These are phyloP conservation scores for Periphyllus acericola DNA, from an alignment of 2,888 invertebrate genomes.

Conservation along the genomic window DNA sequence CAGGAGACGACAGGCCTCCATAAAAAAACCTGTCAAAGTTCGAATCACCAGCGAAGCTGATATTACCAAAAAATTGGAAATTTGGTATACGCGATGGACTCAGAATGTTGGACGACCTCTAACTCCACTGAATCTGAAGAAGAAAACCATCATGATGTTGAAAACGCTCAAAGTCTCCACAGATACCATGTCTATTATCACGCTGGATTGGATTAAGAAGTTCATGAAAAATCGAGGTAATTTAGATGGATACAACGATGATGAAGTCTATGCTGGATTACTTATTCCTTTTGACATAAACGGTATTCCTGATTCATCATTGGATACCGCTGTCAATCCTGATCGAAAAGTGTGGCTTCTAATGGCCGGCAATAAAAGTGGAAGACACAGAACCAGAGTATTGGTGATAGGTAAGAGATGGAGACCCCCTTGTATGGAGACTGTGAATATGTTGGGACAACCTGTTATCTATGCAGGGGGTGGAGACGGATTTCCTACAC, in stretches of 20 bases:
- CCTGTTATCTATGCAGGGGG: conserved; percentile 70
- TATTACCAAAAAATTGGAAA: conserved; percentile 39
- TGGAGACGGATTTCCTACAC: conserved; percentile 68
- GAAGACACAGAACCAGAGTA: conserved; percentile 69
- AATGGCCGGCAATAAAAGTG: conserved; percentile 69
- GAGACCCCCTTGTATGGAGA: conserved; percentile 68
- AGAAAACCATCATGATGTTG: conserved; percentile 53
- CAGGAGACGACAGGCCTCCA: conserved; percentile 8
- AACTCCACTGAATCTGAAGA: conserved; percentile 49
- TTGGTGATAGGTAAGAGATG: conserved; percentile 69
- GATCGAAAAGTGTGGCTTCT: conserved; percentile 67
- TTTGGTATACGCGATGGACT: conserved; percentile 57
- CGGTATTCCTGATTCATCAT: conserved; percentile 29
- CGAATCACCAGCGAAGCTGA: conserved; percentile 44
- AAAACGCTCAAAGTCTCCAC: conserved; percentile 44
- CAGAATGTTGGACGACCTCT: conserved; percentile 43
- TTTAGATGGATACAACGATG: conserved; percentile 53
- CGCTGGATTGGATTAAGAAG: conserved; percentile 52
- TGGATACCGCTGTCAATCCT: conserved; percentile 16
- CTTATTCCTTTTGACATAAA: conserved; percentile 53
- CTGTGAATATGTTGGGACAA: conserved; percentile 70
- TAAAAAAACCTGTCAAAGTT: conserved; percentile 35
- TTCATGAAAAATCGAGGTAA: conserved; percentile 45
- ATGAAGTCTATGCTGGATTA: conserved; percentile 55
- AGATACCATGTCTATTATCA: conserved; percentile 37